phyloP scores from a whole-genome alignment of 2,113 vertebrate genomes.

The Albula glossodonta region DNA sequence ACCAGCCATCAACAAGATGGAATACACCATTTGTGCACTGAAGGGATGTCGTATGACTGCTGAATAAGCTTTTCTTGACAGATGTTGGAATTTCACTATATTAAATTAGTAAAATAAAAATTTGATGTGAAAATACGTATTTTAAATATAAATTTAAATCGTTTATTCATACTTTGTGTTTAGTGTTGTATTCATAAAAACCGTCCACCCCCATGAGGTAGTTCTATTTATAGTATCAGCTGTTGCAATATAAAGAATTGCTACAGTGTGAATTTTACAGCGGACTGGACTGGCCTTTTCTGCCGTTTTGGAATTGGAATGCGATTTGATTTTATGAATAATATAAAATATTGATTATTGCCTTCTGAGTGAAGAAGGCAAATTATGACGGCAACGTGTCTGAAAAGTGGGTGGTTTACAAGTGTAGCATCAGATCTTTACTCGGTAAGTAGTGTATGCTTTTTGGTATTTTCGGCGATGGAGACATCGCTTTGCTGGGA shows the following conservation, averaged over 20 bases:
- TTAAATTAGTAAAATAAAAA: neutral
- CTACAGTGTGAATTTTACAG: slow-evolving; percentile 57
- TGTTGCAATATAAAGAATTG: slow-evolving; percentile 74
- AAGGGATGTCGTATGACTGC: neutral
- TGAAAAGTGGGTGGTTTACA: slow-evolving; percentile 44
- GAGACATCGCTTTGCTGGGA: neutral
- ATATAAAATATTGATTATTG: neutral
- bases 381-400: slow-evolving; percentile 47
- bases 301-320: slow-evolving; percentile 36
- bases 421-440: slow-evolving; percentile 28
- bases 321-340: neutral
- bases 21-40: slow-evolving; percentile 2
- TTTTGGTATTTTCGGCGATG: slow-evolving; percentile 17
- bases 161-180: neutral
- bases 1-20: slow-evolving; percentile 10
- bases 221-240: slow-evolving; percentile 74
- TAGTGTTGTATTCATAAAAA: neutral
- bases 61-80: neutral
- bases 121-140: neutral
- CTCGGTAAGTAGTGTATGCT: slow-evolving; percentile 50
- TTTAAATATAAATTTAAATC: no score
- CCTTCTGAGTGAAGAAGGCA: slow-evolving; percentile 9
- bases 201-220: slow-evolving; percentile 28
- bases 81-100: neutral
- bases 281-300: slow-evolving; percentile 53